Base-by-base conservation (phyloP, 1,140 invertebrate genomes). In the Pachyrhynchus sulphureomaculatus region DNA sequence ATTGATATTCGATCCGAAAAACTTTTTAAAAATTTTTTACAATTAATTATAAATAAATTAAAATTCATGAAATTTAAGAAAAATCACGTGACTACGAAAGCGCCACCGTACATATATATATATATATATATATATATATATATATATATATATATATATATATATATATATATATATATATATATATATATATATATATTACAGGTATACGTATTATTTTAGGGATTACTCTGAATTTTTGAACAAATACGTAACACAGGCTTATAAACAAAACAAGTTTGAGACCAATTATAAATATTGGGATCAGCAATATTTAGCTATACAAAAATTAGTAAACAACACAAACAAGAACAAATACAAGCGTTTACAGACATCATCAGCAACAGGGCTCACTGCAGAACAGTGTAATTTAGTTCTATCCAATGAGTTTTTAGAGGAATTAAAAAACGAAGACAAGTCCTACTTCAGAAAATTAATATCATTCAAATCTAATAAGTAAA, bases 181-280 rank as follows among this genome's bases (percentile, higher is more conserved):
- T n/a, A n/a, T n/a, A n/a, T n/a, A n/a, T n/a, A n/a, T n/a, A n/a
- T n/a, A n/a, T n/a, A n/a, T n/a, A n/a, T n/a, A n/a, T n/a, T n/a
- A n/a, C n/a, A n/a, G n/a, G n/a, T n/a, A n/a, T n/a, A n/a, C n/a
- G 13, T 33, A 20, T 34, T 20, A n/a, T 81, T 81, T 68, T 77
- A 92, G 91, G 70, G 91, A 93, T 78, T 77, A 93, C 37, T 88
- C 87, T 51, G 83, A 88, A 69, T 82, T 86, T 69, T 84, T 95
- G 60, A 82, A 90, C 64, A 79, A 87, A 26, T 81, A 85, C 76
- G 72, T 93, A 0, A 86, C 85, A 68, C 67, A 76, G 62, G 79
- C 84, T 1, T 91, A 91, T 71, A 78, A 82, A 41, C 79, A 82
- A 55, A 82, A 83, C 34, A 82, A 84, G 60, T 76, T 79, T 63